Conservation (phyloP, 2,113 vertebrate genomes). For the Diphyllodes magnificus region DNA sequence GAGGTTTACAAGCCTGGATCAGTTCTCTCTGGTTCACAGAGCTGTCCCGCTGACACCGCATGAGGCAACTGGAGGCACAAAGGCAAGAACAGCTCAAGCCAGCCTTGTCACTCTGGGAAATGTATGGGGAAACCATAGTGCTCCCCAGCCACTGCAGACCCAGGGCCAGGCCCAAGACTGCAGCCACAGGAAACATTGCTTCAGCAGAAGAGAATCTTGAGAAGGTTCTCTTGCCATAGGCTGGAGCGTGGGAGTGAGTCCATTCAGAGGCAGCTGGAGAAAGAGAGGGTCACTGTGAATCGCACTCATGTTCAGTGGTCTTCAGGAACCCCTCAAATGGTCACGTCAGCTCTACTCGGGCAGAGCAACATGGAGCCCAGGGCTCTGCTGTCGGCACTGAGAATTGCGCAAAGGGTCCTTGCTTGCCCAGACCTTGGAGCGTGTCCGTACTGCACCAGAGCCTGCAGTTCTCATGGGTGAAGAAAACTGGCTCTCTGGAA, state of each 20-base stretch:
- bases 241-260: accelerated
- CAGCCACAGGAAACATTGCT: background rate
- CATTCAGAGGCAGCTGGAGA: background rate
- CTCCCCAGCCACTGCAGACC: background rate
- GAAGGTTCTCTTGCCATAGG: background rate
- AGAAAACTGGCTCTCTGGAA: background rate
- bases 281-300: background rate
- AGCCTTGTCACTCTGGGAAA: background rate
- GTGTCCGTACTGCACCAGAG: accelerated
- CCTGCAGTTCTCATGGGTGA: background rate
- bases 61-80: background rate
- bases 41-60: accelerated
- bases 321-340: accelerated
- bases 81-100: background rate
- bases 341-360: accelerated
- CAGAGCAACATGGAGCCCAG: accelerated
- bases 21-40: background rate
- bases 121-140: background rate
- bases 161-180: background rate
- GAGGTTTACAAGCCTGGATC: background rate
- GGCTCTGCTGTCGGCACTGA: background rate
- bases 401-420: background rate
- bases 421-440: background rate
- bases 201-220: background rate
- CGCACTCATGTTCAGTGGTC: accelerated